A percentile compares a stretch with the other conserved stretches of the same genome.
phyloP scores from a whole-genome alignment of 1,140 invertebrate genomes.

The Drosophila jambulina region DNA sequence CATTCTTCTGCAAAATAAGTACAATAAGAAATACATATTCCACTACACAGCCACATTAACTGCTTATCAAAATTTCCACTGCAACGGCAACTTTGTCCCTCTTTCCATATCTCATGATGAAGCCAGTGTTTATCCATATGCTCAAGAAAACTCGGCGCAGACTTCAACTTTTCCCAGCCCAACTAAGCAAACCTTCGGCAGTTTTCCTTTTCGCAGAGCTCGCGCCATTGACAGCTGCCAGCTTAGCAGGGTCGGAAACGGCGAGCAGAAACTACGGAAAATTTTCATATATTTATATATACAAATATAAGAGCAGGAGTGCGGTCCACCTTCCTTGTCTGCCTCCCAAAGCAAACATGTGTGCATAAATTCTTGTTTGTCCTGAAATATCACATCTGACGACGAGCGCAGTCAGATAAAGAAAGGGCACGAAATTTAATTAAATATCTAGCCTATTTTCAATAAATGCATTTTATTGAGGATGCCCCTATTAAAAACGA shows the following conservation, averaged over 20 bases:
- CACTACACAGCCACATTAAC: constrained; percentile 7
- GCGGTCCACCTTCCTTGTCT: constrained; percentile 5
- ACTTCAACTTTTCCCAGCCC: constrained; percentile 30
- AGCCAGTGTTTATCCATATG: constrained; percentile 47
- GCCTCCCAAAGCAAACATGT: constrained; percentile 37
- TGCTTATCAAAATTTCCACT: constrained; percentile 30
- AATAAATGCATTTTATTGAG: constrained; percentile 43
- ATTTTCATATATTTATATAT: constrained; percentile 33
- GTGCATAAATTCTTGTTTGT: constrained; percentile 34
- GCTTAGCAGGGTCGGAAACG: constrained; percentile 33
- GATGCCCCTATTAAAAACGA: constrained; percentile 12
- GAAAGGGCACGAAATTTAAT: constrained; percentile 49
- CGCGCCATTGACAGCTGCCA: constrained; percentile 58
- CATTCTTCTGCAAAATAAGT: background rate
- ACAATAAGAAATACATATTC: background rate
- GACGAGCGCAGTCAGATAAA: constrained; percentile 34
- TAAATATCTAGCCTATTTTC: constrained; percentile 50
- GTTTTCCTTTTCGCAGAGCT: constrained; percentile 37
- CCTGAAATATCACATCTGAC: constrained; percentile 22
- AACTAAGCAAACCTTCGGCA: constrained; percentile 45
- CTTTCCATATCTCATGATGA: constrained; percentile 23
- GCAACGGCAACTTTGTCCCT: constrained; percentile 26
- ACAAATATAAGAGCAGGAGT: constrained; percentile 3
- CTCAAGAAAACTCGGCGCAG: constrained; percentile 34
- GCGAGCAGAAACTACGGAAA: constrained; percentile 20